These are phyloP conservation scores for Vanessa tameamea DNA, from an alignment of 1,140 invertebrate genomes.

Conservation along the genomic window DNA sequence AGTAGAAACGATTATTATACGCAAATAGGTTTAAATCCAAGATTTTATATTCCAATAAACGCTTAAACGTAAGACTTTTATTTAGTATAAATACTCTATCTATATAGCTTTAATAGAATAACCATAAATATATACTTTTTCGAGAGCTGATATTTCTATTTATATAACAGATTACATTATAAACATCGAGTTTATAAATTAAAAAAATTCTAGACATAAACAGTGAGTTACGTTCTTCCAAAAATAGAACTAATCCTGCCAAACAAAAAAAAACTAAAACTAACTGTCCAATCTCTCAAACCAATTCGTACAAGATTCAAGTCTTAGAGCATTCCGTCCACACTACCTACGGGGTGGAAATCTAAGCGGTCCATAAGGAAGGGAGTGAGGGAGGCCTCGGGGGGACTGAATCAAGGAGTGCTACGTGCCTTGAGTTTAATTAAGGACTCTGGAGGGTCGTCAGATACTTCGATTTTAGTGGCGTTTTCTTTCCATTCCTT, in stretches of 20 bases:
- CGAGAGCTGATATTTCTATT: neutral
- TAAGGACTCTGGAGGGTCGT: constrained; percentile 70
- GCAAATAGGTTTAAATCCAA: constrained; percentile 41
- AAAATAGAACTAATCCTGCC: constrained; percentile 12
- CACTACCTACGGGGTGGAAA: constrained; percentile 73
- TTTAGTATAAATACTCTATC: neutral
- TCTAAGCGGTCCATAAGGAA: constrained; percentile 78
- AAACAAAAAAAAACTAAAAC: constrained; percentile 49
- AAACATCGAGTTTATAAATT: neutral
- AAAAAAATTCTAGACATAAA: constrained; percentile 3
- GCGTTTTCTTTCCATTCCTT: constrained; percentile 73
- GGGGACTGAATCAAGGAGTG: constrained; percentile 78
- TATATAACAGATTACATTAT: neutral
- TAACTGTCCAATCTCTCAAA: constrained; percentile 72
- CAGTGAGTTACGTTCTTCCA: neutral
- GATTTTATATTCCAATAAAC: constrained; percentile 13
- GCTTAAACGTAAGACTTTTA: neutral
- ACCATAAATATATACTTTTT: neutral
- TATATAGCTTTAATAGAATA: neutral
- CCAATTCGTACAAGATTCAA: constrained; percentile 77
- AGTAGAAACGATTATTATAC: constrained; percentile 47
- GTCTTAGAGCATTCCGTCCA: constrained; percentile 75
- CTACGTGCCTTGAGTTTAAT: constrained; percentile 78
- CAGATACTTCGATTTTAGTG: constrained; percentile 77
- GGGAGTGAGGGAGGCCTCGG: constrained; percentile 52